Evolutionary conservation across 2,888 invertebrate species (phyloP), one percentile per base, ranked within the genome.

Genomic region (Timema podura): DNA sequence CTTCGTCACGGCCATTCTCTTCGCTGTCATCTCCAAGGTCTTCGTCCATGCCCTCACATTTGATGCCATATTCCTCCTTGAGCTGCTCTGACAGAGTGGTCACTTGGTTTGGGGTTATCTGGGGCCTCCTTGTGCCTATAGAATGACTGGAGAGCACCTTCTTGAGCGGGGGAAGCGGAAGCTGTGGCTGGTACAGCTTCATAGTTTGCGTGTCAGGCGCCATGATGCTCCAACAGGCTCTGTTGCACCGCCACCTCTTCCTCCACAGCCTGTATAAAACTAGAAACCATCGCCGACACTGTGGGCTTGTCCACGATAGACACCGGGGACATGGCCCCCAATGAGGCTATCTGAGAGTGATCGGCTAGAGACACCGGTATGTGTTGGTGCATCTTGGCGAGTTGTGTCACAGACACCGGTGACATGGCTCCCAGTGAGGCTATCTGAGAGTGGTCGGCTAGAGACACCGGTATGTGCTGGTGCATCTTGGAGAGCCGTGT

Each of bases 31-130:
- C 74, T 44, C 70, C 73, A n/a, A 74, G 69, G 57, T 75, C 75
- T 11, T 74, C 73, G 13, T 75, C 75, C 46, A 75, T 71, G 6
- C 80, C 81, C 65, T 83, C 83, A 68, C 78, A 79, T 71, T 82
- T 82, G n/a, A 81, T 78, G 61, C 80, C 80, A 77, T 71, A 73
- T 61, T 73, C 71, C 13, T 71, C 70, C 45, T 71, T 68, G 13
- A 71, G 64, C 45, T 68, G 45, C 10, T 65, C 71, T 8, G 64
- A 66, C 30, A 57, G 54, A n/a, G 61, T 44, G 9, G 44, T 70
- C 66, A 69, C 59, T 48, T 48, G 61, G 11, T 9, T 30, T 65
- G 46, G 45, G 11, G 46, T 45, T 13, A 48, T 54, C 30, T 72
- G 72, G n/a, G 70, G 68, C 48, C 64, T 69, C 16, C 71, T 67